These are phyloP conservation scores for Tuberolachnus salignus DNA, from an alignment of 2,888 invertebrate genomes.

Conservation along the genomic window DNA sequence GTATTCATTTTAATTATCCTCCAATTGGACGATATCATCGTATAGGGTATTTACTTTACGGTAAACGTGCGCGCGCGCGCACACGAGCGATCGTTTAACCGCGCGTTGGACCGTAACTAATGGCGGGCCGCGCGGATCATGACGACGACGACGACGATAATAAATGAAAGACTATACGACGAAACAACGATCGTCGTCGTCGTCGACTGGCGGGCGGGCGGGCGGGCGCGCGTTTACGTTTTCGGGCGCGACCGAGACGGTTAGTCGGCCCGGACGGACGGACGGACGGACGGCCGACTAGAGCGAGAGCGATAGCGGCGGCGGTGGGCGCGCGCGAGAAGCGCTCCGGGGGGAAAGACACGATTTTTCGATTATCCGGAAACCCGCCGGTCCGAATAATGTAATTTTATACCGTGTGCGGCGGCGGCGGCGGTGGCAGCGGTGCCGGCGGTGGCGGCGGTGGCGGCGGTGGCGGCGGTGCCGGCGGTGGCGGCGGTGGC, in stretches of 20 bases:
- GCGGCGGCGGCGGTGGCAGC: background rate
- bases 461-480: background rate
- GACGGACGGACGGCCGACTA: background rate
- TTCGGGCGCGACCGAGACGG: background rate
- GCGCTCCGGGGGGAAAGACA: slow-evolving; percentile 25
- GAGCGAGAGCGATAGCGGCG: background rate
- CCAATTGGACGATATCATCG: too few species aligned
- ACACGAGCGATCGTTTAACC: too few species aligned
- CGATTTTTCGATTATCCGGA: slow-evolving; percentile 53
- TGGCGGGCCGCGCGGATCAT: too few species aligned
- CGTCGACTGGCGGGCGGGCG: background rate
- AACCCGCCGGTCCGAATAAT: slow-evolving; percentile 7
- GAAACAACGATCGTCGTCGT: too few species aligned
- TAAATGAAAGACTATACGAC: too few species aligned
- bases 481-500: background rate
- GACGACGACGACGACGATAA: too few species aligned
- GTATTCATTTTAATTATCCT: too few species aligned
- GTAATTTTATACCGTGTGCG: background rate
- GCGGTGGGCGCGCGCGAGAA: background rate
- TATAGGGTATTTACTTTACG: too few species aligned
- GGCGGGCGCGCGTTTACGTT: background rate
- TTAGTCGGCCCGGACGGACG: background rate
- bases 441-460: background rate
- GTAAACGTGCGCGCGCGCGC: too few species aligned
- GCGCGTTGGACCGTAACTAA: too few species aligned